Evolutionary conservation across 2,113 vertebrate genomes (phyloP), one percentile per base, ranked within the genome.

Genomic region (Proteles cristata): DNA sequence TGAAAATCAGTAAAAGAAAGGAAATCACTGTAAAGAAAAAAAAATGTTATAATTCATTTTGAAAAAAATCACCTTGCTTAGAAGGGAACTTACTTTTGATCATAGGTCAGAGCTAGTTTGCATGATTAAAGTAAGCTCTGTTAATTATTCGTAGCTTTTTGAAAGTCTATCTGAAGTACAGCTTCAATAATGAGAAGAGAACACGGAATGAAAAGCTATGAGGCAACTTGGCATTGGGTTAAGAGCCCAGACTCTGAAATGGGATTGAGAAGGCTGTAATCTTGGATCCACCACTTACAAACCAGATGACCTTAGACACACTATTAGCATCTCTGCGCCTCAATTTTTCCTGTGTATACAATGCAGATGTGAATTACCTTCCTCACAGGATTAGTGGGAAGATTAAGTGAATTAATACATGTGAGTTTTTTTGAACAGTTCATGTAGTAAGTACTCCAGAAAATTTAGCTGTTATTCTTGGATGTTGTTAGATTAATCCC

Each of bases 1-100:
- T 35, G 66, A 80, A 85, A 43, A 89, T 61, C 83, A 76, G 4
- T 50, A 79, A 92, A 81, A 84, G 21, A 68, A 85, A 86, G 65
- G n/a, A 85, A 80, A 65, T 28, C 12, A 50, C 11, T 23, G 21
- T 21, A 76, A 94, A 68, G 43, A 39, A 76, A 48, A 23, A 45
- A 79, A 81, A 11, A 83, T 74, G 5, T 66, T 45, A 19, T 61
- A 19, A 48, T n/a, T 84, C 28, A 63, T 69, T 69, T 83, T 53
- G 28, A 31, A 87, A 77, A 48, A 31, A 55, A 71, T 71, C 53
- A 45, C 31, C 16, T 48, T 88, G 39, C 48, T 63, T 45, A n/a
- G 35, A 91, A 71, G 48, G 9, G 53, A 19, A 50, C 26, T 88
- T 28, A 45, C 14, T 80, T 93, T 82, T 85, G n/a, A 55, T 65